phyloP scores from a whole-genome alignment of 1,140 invertebrate genomes.

The Bicyclus anynana region DNA sequence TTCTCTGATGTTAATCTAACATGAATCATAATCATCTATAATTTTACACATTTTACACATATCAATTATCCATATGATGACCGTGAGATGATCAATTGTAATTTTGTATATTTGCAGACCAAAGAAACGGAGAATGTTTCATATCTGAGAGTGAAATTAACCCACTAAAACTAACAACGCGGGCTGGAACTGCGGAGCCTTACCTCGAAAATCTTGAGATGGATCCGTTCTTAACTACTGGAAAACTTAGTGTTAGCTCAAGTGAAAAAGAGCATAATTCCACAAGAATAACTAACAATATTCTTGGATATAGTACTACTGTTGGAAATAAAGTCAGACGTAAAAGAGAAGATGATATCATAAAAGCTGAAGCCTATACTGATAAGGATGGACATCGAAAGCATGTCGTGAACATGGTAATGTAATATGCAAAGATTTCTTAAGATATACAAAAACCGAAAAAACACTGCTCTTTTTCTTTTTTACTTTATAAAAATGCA shows the following conservation, averaged over 20 bases:
- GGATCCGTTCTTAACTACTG: slow-evolving; percentile 48
- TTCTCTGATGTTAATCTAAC: too few relatives aligned
- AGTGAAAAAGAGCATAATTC: slow-evolving; percentile 62
- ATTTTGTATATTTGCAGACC: slow-evolving; percentile 68
- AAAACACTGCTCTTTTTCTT: too few relatives aligned
- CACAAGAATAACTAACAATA: slow-evolving; percentile 77
- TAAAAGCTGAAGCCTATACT: slow-evolving; percentile 83
- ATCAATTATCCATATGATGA: too few relatives aligned
- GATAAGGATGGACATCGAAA: slow-evolving; percentile 84
- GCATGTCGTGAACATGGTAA: slow-evolving; percentile 88
- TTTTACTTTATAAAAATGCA: too few relatives aligned
- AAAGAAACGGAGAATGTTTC: slow-evolving; percentile 81
- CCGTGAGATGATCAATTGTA: too few relatives aligned
- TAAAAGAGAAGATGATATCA: slow-evolving; percentile 84
- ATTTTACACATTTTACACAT: too few relatives aligned
- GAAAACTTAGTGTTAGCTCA: slow-evolving; percentile 54
- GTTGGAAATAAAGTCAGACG: slow-evolving; percentile 66
- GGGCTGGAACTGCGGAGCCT: slow-evolving; percentile 75
- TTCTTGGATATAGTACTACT: slow-evolving; percentile 35
- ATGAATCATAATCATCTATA: too few relatives aligned
- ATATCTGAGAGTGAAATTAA: slow-evolving; percentile 81
- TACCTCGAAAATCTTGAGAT: slow-evolving; percentile 62
- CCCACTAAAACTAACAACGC: slow-evolving; percentile 81
- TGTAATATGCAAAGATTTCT: too few relatives aligned
- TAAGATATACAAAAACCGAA: too few relatives aligned